Evolutionary conservation across 2,888 invertebrate species (phyloP), one percentile per base, ranked within the genome.

Genomic region (Drosophila siamana): DNA sequence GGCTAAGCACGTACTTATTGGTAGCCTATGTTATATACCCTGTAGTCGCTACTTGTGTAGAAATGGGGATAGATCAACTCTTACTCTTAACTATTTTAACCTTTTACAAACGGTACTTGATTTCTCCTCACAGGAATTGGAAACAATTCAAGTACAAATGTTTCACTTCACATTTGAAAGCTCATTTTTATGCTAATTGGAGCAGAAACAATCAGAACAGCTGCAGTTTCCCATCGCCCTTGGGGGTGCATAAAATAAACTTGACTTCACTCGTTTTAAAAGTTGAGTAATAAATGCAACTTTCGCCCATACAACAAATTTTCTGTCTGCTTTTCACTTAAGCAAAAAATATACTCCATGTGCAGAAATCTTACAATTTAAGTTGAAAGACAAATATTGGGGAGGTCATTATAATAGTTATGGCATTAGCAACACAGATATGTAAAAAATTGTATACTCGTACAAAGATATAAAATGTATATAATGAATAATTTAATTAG

Each of bases 21-120:
- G 43, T 43, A 43, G 26, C 38, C 11, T 28, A 11, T n/a, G 70
- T 46, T 28, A 11, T n/a, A 75, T 46, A 63, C 56, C 40, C 40
- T 50, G 40, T 60, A 26, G 2, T n/a, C 11, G 2, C 0, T 9
- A 13, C 5, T 36, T 36, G 6, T 7, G 4, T n/a, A n/a, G 2
- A 28, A 11, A 8, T 19, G 28, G 28, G 0, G 28, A 28, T 9
- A 28, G 11, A 3, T 2, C 8, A 7, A 28, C 28, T 8, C 8
- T 28, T 28, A 11, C 3, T 0, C 9, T n/a, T n/a, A n/a, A n/a
- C n/a, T n/a, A n/a, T n/a, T n/a, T n/a, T n/a, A n/a, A n/a, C n/a
- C n/a, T n/a, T n/a, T n/a, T 9, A 30, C 30, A 5, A 4, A 5
- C 24, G 5, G 4, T 24, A 5, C 24, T 5, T 24, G 24, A 5